Base-by-base conservation (phyloP, 2,113 vertebrate species). In the human (Homo sapiens) region DNA sequence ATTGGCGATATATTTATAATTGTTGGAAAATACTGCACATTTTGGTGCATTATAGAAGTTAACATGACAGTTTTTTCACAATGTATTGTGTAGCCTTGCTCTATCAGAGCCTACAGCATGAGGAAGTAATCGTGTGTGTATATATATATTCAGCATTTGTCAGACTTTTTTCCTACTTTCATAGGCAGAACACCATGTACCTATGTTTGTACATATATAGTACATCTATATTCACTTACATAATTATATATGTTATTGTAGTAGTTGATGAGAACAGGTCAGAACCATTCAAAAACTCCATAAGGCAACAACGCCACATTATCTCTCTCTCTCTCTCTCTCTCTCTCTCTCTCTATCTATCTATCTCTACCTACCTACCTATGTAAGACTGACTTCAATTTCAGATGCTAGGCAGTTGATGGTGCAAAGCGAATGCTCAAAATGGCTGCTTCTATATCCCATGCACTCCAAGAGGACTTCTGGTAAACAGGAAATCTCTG, bases 361-460 rank as follows among this genome's bases (percentile, higher is more conserved):
- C 61, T 13, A 64, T 0, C 27, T 5, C 25, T 27, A 30, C 61
- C 61, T 30, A 64, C 61, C 27, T 64, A 64, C 61, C 12, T 64
- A 64, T 30, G 1, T 64, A 94, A 73, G 59, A 50, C 40, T 82
- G 22, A 96, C 38, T 38, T 96, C 59, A 81, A 3, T 61, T 57
- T 87, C 22, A 75, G 57, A 57, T 17, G 57, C n/a, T 57, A 30
- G 48, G 18, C 32, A 20, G 1, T 8, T 82, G 20, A 66, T 10
- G 43, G n/a, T 7, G 57, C 57, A 73, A 88, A 90, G 27, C 25
- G 40, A 96, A 91, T 89, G 38, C 68, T 94, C 94, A 73, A 95
- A 79, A 94, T 80, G 81, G 61, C 72, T 11, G 35, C 48, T n/a
- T 45, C 20, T n/a, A 5, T 32, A 20, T 45, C 22, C 32, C 48